A percentile compares a stretch with the other conserved stretches of the same genome.
Conservation (phyloP, 1,140 invertebrate genomes). For the Drosophila obscura region DNA sequence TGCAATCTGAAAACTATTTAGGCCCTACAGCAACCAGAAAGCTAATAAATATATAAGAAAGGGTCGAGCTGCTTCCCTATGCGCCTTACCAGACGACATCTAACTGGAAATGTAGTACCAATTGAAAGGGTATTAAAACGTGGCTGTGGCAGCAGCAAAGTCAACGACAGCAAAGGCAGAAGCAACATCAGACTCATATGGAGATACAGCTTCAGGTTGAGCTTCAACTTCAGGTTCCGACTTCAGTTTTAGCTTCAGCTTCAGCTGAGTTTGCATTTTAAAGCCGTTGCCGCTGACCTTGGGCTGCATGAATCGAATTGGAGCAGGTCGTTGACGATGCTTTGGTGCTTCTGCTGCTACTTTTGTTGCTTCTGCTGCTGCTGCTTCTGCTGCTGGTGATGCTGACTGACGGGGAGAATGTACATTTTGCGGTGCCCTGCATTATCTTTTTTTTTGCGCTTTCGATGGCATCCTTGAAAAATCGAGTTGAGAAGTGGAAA, state of each 20-base stretch:
- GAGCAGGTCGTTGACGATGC: conserved; percentile 77
- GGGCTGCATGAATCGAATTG: conserved; percentile 78
- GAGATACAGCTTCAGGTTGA: conserved; percentile 31
- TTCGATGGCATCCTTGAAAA: conserved; percentile 62
- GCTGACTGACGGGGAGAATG: conserved; percentile 14
- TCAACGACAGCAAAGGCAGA: conserved; percentile 8
- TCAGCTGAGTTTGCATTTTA: conserved; percentile 74
- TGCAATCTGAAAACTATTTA: no score
- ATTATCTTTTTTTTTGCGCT: conserved; percentile 43
- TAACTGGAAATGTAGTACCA: no score
- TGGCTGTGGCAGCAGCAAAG: not conserved
- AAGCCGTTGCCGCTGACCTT: conserved; percentile 72
- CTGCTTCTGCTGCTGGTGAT: no score
- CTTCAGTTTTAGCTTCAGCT: conserved; percentile 15
- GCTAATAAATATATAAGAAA: no score
- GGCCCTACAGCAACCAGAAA: no score
- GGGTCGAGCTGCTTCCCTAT: no score
- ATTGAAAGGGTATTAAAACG: no score
- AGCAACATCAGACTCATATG: conserved; percentile 22
- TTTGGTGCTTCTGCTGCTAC: conserved; percentile 22
- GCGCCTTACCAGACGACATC: no score
- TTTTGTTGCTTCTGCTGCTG: conserved; percentile 18
- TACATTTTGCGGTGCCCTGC: conserved; percentile 20
- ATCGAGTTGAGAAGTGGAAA: conserved; percentile 15
- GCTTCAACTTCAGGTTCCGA: conserved; percentile 1